Conservation (phyloP, 2,113 vertebrate species). For the Chloebia gouldiae region DNA sequence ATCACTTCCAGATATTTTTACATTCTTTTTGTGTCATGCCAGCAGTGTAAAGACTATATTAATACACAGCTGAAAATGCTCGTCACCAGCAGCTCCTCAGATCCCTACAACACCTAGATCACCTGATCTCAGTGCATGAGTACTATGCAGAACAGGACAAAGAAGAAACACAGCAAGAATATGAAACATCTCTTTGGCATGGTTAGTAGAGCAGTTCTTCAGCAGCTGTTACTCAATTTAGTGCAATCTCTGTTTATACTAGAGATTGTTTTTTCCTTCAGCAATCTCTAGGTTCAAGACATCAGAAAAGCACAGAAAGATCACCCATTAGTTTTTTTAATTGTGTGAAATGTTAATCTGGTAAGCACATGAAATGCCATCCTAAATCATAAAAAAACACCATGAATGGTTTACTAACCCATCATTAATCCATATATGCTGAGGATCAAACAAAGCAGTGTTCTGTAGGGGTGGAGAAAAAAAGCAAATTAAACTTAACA, state of each 20-base stretch:
- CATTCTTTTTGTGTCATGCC: background rate
- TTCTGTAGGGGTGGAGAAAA: background rate
- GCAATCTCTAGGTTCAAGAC: background rate
- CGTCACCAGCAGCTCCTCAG: background rate
- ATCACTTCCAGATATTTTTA: constrained; percentile 30
- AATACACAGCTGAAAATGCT: background rate
- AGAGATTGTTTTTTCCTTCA: background rate
- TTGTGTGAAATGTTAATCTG: background rate
- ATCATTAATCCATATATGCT: background rate
- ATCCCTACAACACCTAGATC: background rate
- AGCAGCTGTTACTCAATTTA: constrained; percentile 40
- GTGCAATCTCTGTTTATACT: constrained; percentile 28
- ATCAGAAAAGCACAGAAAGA: background rate
- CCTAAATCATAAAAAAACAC: background rate
- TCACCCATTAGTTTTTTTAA: background rate
- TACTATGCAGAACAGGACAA: background rate
- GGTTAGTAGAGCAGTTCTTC: constrained; percentile 24
- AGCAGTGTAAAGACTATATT: background rate
- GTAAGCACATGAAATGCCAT: background rate
- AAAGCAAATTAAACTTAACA: background rate
- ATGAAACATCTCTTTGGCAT: background rate
- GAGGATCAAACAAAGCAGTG: background rate
- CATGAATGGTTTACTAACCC: background rate
- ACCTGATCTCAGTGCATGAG: background rate
- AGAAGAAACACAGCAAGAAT: constrained; percentile 30